Base-by-base conservation (phyloP, 2,888 invertebrate genomes). In the Gymnoscelis rufifasciata region DNA sequence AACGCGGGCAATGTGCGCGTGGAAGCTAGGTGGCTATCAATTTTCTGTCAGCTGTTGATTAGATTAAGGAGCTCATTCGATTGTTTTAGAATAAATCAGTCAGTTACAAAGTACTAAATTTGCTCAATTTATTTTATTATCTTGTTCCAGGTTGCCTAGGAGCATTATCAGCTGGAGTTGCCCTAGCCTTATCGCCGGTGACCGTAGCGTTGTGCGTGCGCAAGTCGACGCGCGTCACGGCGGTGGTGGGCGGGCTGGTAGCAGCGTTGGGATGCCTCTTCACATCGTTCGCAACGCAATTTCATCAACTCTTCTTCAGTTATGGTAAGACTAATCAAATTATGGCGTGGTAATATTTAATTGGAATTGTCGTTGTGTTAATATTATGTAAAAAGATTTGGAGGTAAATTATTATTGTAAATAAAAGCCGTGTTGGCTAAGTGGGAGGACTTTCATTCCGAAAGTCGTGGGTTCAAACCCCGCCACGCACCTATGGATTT, bases 271-370 rank as follows among this genome's bases (percentile, higher is more conserved):
- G 95, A 39, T 95, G 95, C 69, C 92, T 96, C 54, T 96, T 96
- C 86, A 94, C 96, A 6, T 95, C 95, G 47, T 97, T 96, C 77
- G 96, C 96, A 47, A 93, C 94, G 48, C 94, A 96, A 81, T 94
- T 95, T 74, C 95, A 96, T 82, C 96, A 97, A 77, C 90, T 96
- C 50, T 95, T 95, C 89, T 94, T 96, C 90, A 95, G 95, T 83
- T 95, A 94, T 67, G 89, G 89, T 89, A 40, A 74, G 76, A 1
- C 11, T 13, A 31, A 31, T 40, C 28, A 13, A 23, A 8, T 28
- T 19, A 14, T 14, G 31, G 10, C 14, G 4, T 33, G 33, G 33
- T 15, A n/a, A 15, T 33, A 6, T 13, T 13, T 8, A 8, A 30
- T 3, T 11, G 30, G 13, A 12, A 12, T 1, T 3, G 12, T 13